Percentiles rank a stretch among this genome's conserved stretches.
These are phyloP conservation scores for Brachypodius melanocephalos DNA, from an alignment of 2,113 vertebrate species.

Conservation along the genomic window DNA sequence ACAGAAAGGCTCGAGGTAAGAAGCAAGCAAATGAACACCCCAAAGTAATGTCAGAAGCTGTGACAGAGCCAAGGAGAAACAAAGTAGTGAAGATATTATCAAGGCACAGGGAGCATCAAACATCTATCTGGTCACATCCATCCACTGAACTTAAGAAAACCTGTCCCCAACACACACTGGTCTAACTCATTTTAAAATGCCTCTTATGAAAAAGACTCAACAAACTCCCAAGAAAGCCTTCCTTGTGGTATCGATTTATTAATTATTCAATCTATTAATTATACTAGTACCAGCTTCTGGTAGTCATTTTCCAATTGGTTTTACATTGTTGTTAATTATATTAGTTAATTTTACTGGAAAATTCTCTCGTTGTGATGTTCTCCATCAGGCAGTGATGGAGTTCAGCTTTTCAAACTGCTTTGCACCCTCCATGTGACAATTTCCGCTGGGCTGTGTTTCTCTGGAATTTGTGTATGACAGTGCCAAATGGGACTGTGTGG, in stretches of 20 bases:
- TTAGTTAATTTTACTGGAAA: neutral
- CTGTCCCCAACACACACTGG: neutral
- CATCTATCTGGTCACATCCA: neutral
- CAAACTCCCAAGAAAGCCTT: neutral
- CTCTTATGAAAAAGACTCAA: neutral
- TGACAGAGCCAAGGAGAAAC: neutral
- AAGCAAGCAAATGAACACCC: neutral
- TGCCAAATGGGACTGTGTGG: constrained; percentile 34
- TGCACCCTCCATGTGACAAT: neutral
- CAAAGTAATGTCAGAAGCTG: neutral
- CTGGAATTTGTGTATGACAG: neutral
- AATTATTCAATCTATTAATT: constrained; percentile 9
- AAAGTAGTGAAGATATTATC: neutral
- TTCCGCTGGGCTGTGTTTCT: neutral
- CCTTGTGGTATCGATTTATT: neutral
- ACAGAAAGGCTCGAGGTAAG: neutral
- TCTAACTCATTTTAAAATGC: neutral
- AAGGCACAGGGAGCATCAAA: neutral
- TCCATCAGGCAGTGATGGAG: neutral
- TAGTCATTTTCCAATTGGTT: neutral
- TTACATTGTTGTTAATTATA: neutral
- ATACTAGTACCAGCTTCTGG: neutral
- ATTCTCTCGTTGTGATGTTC: neutral
- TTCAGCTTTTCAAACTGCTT: neutral
- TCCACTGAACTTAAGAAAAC: neutral